Conservation (phyloP, 2,797 vertebrate genomes). For the Taenioides sp. region DNA sequence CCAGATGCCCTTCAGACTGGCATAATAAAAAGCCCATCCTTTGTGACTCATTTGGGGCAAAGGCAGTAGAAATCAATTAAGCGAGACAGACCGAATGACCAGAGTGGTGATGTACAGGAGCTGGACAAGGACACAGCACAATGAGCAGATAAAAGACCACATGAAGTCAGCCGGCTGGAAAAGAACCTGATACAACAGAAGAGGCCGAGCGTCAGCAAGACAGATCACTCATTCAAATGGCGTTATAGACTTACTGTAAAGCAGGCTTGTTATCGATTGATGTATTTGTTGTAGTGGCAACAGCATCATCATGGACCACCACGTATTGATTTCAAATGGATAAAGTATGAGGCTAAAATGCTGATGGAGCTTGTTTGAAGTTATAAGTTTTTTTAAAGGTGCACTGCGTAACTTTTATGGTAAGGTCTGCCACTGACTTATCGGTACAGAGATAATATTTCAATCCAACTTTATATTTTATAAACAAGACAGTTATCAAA, state of each 20-base stretch:
- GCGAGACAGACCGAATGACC: conserved; percentile 23
- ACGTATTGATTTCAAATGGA: background rate
- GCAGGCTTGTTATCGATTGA: background rate
- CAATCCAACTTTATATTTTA: too few relatives aligned
- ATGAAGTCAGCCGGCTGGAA: conserved; percentile 6
- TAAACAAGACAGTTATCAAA: too few relatives aligned
- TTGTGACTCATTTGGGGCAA: conserved; percentile 35
- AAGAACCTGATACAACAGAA: background rate
- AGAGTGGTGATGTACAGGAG: conserved; percentile 32
- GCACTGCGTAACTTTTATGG: too few relatives aligned
- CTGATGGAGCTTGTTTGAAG: background rate
- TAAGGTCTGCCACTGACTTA: too few relatives aligned
- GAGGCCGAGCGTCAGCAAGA: background rate
- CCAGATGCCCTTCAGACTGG: conserved; percentile 40
- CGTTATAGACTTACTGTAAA: background rate
- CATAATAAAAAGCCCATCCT: conserved; percentile 36
- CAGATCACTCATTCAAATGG: conserved; percentile 2
- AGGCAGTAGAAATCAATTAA: conserved; percentile 47
- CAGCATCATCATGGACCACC: background rate
- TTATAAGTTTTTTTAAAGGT: background rate
- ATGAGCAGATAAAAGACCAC: conserved; percentile 20
- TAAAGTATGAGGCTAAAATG: background rate
- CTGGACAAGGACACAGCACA: conserved; percentile 36
- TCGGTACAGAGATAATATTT: too few relatives aligned
- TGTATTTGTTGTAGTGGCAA: background rate